Evolutionary conservation across 2,888 invertebrate species (phyloP).

Genomic region (Hyalella azteca): DNA sequence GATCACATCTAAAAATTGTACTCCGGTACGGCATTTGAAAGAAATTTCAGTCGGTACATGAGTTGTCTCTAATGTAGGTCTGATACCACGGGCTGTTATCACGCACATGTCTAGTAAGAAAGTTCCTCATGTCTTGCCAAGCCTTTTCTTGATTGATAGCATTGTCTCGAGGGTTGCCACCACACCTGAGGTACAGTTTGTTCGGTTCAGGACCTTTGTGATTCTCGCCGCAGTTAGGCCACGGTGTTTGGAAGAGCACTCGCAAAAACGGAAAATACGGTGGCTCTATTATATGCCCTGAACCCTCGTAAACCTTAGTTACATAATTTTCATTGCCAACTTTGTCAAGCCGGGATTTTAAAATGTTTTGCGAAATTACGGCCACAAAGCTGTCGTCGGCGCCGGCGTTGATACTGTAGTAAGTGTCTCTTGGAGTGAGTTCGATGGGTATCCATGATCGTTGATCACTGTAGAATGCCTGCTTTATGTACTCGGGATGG

Average conservation of each 20-base stretch:
- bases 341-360: background rate
- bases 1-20: too few species aligned
- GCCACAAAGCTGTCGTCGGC: conserved; percentile 40
- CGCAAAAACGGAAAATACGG: conserved; percentile 40
- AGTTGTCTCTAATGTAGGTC: background rate
- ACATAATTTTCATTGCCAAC: background rate
- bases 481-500: too few species aligned
- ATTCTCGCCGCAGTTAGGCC: background rate
- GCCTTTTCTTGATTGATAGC: conserved; percentile 41
- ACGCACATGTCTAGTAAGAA: conserved; percentile 40
- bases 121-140: conserved; percentile 39
- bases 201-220: conserved; percentile 28
- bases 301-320: conserved; percentile 1
- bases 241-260: conserved; percentile 2
- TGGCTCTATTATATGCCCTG: conserved; percentile 45
- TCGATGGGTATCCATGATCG: conserved; percentile 46
- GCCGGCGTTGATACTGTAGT: conserved; percentile 43
- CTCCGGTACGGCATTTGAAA: too few species aligned
- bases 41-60: too few species aligned
- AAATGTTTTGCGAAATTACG: background rate
- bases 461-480: too few species aligned
- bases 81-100: conserved; percentile 49
- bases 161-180: conserved; percentile 23
- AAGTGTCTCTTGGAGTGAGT: conserved; percentile 44
- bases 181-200: conserved; percentile 22